phyloP scores from a whole-genome alignment of 2,113 vertebrate species.

The Percopsis transmontana region DNA sequence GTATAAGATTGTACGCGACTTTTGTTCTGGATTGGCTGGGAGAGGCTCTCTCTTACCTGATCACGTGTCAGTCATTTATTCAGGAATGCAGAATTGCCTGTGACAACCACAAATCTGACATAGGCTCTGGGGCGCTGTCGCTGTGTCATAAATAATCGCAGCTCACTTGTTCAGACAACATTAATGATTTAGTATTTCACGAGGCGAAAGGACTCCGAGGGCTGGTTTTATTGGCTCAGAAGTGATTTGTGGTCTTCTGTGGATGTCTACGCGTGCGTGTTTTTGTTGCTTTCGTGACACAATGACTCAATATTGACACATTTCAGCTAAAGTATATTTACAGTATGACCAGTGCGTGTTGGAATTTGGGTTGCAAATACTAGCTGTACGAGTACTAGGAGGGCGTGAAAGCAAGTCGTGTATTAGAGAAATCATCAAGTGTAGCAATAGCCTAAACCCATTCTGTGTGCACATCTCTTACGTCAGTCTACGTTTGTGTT shows the following conservation, averaged over 20 bases:
- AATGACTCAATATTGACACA: conserved; percentile 28
- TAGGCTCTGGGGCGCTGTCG: conserved; percentile 22
- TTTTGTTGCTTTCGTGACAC: conserved; percentile 44
- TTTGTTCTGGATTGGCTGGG: neutral
- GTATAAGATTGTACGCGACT: neutral
- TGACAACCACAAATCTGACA: conserved; percentile 29
- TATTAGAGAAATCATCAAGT: neutral
- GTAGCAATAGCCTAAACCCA: neutral
- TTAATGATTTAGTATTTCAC: conserved; percentile 54
- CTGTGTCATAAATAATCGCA: conserved; percentile 54
- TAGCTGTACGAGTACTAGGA: neutral
- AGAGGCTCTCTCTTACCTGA: conserved; percentile 39
- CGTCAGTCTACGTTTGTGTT: too few species aligned
- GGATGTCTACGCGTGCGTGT: conserved; percentile 24
- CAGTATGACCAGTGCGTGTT: neutral
- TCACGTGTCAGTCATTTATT: conserved; percentile 33
- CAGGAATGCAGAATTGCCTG: conserved; percentile 8
- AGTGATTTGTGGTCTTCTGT: conserved; percentile 50
- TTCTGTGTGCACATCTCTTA: too few species aligned
- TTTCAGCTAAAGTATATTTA: conserved; percentile 32
- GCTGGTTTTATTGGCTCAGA: conserved; percentile 47
- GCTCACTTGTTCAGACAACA: conserved; percentile 43
- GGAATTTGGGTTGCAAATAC: conserved; percentile 57
- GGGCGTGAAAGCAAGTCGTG: neutral
- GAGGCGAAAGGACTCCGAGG: conserved; percentile 38